Conservation (phyloP, 2,113 vertebrate species). For the Sapayoa aenigma region DNA sequence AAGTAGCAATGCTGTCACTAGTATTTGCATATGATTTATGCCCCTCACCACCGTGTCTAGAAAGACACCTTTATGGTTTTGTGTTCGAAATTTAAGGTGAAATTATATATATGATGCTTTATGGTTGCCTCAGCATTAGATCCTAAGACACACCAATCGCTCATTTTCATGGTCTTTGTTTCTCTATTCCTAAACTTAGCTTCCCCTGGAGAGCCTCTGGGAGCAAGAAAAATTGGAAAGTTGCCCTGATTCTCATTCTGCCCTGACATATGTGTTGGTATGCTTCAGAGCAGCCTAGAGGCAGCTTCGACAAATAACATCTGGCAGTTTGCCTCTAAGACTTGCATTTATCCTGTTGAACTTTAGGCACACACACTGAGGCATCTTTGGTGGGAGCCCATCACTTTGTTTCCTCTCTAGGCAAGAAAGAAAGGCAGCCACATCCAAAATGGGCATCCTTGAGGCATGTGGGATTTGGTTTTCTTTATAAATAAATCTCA, state of each 20-base stretch:
- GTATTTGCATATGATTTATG: neutral
- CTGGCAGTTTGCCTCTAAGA: slow-evolving; percentile 52
- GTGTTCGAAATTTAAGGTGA: neutral
- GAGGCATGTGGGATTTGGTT: neutral
- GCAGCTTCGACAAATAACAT: slow-evolving; percentile 56
- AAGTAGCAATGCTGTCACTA: neutral
- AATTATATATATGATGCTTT: neutral
- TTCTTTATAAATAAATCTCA: slow-evolving; percentile 17
- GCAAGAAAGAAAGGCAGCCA: neutral
- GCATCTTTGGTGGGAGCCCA: slow-evolving; percentile 36
- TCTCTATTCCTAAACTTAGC: neutral
- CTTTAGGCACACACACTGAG: neutral
- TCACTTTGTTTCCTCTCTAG: slow-evolving; percentile 2
- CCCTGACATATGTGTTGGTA: slow-evolving; percentile 42
- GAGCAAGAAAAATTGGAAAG: slow-evolving; percentile 53
- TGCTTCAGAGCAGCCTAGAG: slow-evolving; percentile 52
- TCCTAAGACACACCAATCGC: neutral
- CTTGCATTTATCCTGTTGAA: slow-evolving; percentile 30
- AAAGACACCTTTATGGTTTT: neutral
- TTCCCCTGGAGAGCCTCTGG: slow-evolving; percentile 33
- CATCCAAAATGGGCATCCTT: neutral
- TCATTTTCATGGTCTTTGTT: slow-evolving; percentile 8
- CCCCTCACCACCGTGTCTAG: neutral
- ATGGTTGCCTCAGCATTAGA: neutral
- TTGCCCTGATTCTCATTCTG: slow-evolving; percentile 47